These are phyloP conservation scores for Misgurnus mizolepis DNA, from an alignment of 2,113 vertebrate species.

Conservation along the genomic window DNA sequence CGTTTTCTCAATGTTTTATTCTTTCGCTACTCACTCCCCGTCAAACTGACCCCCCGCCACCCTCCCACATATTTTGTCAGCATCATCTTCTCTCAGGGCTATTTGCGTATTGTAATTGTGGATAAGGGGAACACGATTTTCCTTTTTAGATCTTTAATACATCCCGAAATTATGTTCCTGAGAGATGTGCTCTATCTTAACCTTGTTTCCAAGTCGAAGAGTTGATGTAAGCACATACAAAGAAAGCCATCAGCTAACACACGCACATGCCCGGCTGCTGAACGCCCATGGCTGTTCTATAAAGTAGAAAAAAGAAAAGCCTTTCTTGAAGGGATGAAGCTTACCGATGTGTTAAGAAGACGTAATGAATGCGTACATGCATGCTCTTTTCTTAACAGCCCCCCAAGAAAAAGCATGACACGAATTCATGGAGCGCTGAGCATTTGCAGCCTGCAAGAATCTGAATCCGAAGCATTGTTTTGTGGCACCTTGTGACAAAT, in stretches of 20 bases:
- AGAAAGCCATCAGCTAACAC: conserved; percentile 18
- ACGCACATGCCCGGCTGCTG: conserved; percentile 39
- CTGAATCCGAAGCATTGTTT: conserved; percentile 20
- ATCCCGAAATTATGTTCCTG: conserved; percentile 69
- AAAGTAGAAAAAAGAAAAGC: neutral
- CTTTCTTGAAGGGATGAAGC: conserved; percentile 38
- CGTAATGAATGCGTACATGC: conserved; percentile 45
- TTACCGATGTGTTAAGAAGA: conserved; percentile 64
- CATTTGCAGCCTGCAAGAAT: conserved; percentile 30
- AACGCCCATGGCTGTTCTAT: neutral
- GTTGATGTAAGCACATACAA: conserved; percentile 16
- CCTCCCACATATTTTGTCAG: conserved; percentile 49
- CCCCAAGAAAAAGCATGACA: conserved; percentile 49
- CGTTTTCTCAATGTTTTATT: conserved; percentile 44
- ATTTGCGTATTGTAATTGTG: conserved; percentile 87
- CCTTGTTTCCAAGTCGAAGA: conserved; percentile 51
- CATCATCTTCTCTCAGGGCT: conserved; percentile 63
- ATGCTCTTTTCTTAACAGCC: conserved; percentile 46
- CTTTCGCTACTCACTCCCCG: conserved; percentile 28
- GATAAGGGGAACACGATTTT: conserved; percentile 68
- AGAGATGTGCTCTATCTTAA: conserved; percentile 62
- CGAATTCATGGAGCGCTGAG: conserved; percentile 38
- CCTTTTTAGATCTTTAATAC: conserved; percentile 80
- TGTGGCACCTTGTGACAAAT: neutral
- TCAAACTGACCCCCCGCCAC: conserved; percentile 13